phyloP scores from a whole-genome alignment of 2,888 invertebrate species.

The Idaea straminata region DNA sequence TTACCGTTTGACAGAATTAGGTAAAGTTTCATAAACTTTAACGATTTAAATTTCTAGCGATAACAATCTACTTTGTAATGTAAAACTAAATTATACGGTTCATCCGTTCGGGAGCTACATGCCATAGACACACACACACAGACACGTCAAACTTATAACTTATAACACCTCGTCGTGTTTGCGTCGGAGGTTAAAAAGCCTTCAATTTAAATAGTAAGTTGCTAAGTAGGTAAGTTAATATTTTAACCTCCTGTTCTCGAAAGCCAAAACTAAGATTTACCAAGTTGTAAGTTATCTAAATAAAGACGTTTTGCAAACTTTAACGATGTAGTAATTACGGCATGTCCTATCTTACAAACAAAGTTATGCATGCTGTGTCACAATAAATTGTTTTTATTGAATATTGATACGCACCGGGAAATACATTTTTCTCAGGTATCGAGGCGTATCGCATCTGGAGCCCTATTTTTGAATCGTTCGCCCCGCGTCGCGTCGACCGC shows the following conservation, averaged over 20 bases:
- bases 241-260: too few relatives aligned
- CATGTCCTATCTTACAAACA: conserved; percentile 5
- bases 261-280: too few relatives aligned
- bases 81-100: too few relatives aligned
- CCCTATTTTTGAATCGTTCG: too few relatives aligned
- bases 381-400: conserved; percentile 21
- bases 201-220: not conserved
- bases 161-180: too few relatives aligned
- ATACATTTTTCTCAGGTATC: conserved; percentile 71
- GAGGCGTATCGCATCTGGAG: conserved; percentile 50
- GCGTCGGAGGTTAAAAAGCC: too few relatives aligned
- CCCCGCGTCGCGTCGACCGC: too few relatives aligned
- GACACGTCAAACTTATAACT: too few relatives aligned
- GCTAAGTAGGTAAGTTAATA: not conserved
- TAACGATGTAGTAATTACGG: not conserved
- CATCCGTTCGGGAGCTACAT: too few relatives aligned
- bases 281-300: not conserved
- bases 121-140: too few relatives aligned
- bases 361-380: conserved; percentile 15
- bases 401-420: conserved; percentile 33
- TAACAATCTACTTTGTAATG: not conserved
- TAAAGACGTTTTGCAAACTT: not conserved
- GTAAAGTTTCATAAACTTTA: not conserved
- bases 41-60: not conserved
- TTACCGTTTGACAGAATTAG: conserved; percentile 10